Evolutionary conservation across 2,113 vertebrate species (phyloP).

Genomic region (Dendrocopos noguchii): DNA sequence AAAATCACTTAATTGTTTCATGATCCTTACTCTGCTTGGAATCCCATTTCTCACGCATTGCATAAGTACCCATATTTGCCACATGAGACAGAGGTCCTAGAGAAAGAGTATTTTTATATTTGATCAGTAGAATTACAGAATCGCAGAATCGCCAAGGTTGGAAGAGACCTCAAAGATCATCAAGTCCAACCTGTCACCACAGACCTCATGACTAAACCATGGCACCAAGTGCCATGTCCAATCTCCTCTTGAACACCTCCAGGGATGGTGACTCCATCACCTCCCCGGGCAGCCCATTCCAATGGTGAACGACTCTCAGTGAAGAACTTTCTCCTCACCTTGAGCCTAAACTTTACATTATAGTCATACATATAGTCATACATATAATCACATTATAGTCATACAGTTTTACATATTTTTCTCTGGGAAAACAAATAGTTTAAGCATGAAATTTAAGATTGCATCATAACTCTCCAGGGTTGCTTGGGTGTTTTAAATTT

Average conservation of each 20-base stretch:
- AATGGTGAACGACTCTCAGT: too few relatives aligned
- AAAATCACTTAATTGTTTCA: neutral
- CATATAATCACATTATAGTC: neutral
- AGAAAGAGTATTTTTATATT: neutral
- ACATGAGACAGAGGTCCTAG: neutral
- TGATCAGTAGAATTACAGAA: neutral
- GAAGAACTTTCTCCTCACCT: too few relatives aligned
- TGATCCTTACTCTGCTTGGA: neutral
- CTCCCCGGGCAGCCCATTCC: too few relatives aligned
- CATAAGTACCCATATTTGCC: neutral
- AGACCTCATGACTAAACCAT: too few relatives aligned
- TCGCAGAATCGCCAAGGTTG: too few relatives aligned
- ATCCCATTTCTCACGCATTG: neutral
- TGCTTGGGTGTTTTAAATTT: neutral
- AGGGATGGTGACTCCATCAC: too few relatives aligned
- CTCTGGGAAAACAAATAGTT: neutral
- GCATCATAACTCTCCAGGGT: neutral
- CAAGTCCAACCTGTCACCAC: too few relatives aligned
- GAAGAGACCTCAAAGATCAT: too few relatives aligned
- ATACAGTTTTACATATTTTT: neutral
- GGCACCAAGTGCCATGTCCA: too few relatives aligned
- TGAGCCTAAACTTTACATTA: too few relatives aligned
- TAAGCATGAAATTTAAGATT: neutral
- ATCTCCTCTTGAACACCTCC: too few relatives aligned
- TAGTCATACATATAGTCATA: neutral